Conservation (phyloP, 2,797 vertebrate genomes). For the Spatula clypeata region DNA sequence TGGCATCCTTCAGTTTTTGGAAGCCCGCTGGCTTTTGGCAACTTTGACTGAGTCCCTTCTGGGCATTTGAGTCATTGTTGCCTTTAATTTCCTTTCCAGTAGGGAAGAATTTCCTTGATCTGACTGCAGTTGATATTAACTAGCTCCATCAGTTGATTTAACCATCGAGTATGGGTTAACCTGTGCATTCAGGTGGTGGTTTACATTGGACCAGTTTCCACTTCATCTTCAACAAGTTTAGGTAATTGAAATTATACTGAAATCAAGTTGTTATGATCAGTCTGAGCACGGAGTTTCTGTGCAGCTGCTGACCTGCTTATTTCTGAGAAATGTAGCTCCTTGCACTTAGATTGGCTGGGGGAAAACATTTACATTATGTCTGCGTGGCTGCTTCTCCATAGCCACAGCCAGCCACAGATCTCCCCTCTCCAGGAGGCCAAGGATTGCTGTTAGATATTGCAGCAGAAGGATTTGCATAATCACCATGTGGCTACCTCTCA, state of each 20-base stretch:
- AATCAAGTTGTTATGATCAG: constrained; percentile 25
- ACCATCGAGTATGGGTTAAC: constrained; percentile 31
- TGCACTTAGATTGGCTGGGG: neutral
- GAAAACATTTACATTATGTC: constrained; percentile 2
- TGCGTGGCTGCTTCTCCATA: neutral
- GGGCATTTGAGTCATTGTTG: constrained; percentile 57
- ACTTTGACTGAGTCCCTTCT: constrained; percentile 41
- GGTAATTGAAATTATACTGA: constrained; percentile 25
- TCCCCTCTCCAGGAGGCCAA: neutral
- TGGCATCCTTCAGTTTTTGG: constrained; percentile 39
- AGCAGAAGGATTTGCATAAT: neutral
- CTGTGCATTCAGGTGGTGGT: constrained; percentile 5
- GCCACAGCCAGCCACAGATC: neutral
- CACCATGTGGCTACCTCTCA: neutral
- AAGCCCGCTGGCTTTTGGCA: constrained; percentile 67
- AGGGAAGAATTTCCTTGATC: constrained; percentile 60
- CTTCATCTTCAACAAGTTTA: constrained; percentile 36
- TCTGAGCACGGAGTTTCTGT: constrained; percentile 21
- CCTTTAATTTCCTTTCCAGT: constrained; percentile 71
- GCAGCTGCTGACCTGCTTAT: constrained; percentile 39
- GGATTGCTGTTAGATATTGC: neutral
- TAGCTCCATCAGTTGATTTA: constrained; percentile 18
- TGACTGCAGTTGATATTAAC: constrained; percentile 8
- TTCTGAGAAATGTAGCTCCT: constrained; percentile 23
- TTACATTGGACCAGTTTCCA: constrained; percentile 2